Percentiles rank a stretch among this genome's conserved stretches.
Conservation (phyloP, 2,888 invertebrate species). For the Polydrusus pterygomalis region DNA sequence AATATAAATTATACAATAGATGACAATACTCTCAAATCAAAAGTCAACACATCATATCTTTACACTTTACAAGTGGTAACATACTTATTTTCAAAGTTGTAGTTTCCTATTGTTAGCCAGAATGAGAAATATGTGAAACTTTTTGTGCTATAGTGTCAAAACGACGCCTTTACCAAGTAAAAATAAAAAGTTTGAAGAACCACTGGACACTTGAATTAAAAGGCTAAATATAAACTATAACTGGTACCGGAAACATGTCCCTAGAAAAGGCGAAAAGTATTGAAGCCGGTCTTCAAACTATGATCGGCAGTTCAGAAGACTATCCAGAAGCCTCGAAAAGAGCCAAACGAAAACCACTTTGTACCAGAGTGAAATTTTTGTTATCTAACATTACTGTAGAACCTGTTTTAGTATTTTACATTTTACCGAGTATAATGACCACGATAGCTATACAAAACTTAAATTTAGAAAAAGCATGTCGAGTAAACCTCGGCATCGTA, state of each 20-base stretch:
- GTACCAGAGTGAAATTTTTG: conserved; percentile 69
- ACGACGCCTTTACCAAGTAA: neutral
- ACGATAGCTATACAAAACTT: conserved; percentile 86
- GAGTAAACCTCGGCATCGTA: conserved; percentile 83
- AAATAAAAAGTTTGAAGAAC: neutral
- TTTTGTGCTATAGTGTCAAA: neutral
- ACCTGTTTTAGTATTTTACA: conserved; percentile 81
- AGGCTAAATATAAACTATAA: too few species aligned
- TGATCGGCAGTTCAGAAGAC: conserved; percentile 64
- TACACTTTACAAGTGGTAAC: conserved; percentile 8
- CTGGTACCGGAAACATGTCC: conserved; percentile 58
- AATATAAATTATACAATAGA: conserved; percentile 13
- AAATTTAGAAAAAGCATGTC: conserved; percentile 87
- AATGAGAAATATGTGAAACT: conserved; percentile 1
- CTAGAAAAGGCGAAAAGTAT: conserved; percentile 69
- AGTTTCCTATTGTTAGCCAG: neutral
- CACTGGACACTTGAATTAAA: neutral
- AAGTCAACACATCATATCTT: conserved; percentile 36
- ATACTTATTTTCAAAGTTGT: conserved; percentile 13
- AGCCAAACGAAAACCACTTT: conserved; percentile 52
- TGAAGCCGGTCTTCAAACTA: conserved; percentile 67
- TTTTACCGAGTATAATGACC: conserved; percentile 76
- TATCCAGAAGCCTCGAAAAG: conserved; percentile 57
- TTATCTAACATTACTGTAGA: conserved; percentile 81
- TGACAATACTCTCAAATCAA: conserved; percentile 29